Conservation (phyloP, 2,888 invertebrate species). For the Dorcus hopei region DNA sequence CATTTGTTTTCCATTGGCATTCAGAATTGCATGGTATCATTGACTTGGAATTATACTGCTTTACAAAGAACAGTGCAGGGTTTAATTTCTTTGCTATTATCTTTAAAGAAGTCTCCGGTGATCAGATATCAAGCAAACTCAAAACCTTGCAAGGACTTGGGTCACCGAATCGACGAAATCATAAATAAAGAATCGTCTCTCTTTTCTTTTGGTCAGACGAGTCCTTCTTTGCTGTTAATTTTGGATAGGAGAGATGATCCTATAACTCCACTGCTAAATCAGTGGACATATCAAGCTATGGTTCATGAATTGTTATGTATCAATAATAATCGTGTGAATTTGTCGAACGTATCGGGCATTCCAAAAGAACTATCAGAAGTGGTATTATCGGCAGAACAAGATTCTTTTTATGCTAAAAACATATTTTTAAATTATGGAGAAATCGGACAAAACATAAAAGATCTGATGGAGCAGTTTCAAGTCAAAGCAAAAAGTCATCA, state of each 20-base stretch:
- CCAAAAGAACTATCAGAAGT: conserved; percentile 89
- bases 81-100: conserved; percentile 78
- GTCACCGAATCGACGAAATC: conserved; percentile 81
- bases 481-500: conserved; percentile 92
- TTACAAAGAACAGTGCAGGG: conserved; percentile 82
- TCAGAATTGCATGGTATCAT: conserved; percentile 59
- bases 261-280: conserved; percentile 89
- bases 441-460: conserved; percentile 95
- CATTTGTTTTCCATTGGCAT: conserved; percentile 87
- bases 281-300: conserved; percentile 99
- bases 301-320: conserved; percentile 95
- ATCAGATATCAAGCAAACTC: conserved; percentile 89
- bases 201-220: conserved; percentile 78
- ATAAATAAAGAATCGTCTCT: conserved; percentile 83
- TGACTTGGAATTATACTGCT: conserved; percentile 70
- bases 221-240: conserved; percentile 79
- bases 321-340: conserved; percentile 88
- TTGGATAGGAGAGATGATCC: conserved; percentile 93
- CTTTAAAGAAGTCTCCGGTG: conserved; percentile 85
- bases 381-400: conserved; percentile 91
- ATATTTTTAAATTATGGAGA: conserved; percentile 97
- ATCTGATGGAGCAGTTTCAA: conserved; percentile 97
- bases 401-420: conserved; percentile 95
- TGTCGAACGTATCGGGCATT: conserved; percentile 80
- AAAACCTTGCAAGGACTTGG: conserved; percentile 77